Conservation (phyloP, 2,113 vertebrate genomes). For the Myotis davidii region DNA sequence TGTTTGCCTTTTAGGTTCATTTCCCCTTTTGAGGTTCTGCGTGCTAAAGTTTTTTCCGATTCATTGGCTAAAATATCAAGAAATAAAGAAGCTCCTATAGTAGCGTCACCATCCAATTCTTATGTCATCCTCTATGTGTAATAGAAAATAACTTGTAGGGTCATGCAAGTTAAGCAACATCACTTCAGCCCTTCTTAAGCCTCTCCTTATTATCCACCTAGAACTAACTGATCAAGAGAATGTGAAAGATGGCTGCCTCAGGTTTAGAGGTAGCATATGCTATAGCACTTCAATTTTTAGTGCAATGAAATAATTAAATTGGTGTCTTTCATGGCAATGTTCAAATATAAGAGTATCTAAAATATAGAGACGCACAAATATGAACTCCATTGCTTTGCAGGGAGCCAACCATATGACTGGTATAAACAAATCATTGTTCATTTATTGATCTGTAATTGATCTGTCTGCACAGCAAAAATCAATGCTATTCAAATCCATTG, state of each 20-base stretch:
- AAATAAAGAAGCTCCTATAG: not conserved
- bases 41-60: not conserved
- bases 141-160: not conserved
- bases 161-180: not conserved
- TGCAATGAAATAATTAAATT: not conserved
- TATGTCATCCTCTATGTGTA: not conserved
- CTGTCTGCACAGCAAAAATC: not conserved
- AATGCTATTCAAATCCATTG: not conserved
- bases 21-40: not conserved
- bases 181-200: not conserved
- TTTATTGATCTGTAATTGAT: conserved; percentile 20
- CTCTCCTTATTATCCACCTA: not conserved
- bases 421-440: not conserved
- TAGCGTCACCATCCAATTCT: not conserved
- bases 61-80: not conserved
- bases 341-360: not conserved
- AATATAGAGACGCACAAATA: not conserved
- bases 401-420: not conserved
- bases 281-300: not conserved
- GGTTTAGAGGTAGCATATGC: not conserved
- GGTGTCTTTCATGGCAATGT: not conserved
- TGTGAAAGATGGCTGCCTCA: not conserved
- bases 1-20: not conserved
- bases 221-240: not conserved
- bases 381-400: not conserved